Percentiles rank a stretch among this genome's conserved stretches.
Evolutionary conservation across 2,113 vertebrate species (phyloP).

Genomic region (Toxotes chatareus): DNA sequence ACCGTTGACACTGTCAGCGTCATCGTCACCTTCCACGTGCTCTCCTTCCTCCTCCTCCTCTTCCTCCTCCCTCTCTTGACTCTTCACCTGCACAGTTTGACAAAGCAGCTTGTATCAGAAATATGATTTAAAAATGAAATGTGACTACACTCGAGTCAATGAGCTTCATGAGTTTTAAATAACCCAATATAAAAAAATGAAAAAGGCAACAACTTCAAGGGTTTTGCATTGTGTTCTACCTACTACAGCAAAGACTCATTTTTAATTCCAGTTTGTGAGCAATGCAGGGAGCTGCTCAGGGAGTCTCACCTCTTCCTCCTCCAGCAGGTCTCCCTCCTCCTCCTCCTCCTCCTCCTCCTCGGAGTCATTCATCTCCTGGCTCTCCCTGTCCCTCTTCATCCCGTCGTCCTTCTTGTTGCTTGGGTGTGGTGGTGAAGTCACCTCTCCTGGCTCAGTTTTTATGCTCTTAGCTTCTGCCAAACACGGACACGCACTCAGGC

Average conservation of each 20-base stretch:
- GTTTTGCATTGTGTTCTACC: too few species aligned
- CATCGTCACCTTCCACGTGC: slow-evolving; percentile 80
- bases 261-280: too few species aligned
- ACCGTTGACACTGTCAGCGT: slow-evolving; percentile 80
- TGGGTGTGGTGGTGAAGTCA: slow-evolving; percentile 76
- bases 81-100: slow-evolving; percentile 72
- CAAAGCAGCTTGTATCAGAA: not conserved
- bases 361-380: slow-evolving; percentile 86
- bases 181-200: too few species aligned
- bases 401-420: slow-evolving; percentile 86
- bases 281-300: not conserved
- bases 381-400: slow-evolving; percentile 82
- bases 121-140: not conserved
- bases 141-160: not conserved
- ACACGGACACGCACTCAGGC: not conserved
- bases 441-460: slow-evolving; percentile 81
- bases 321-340: slow-evolving; percentile 85
- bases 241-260: too few species aligned
- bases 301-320: slow-evolving; percentile 81
- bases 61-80: slow-evolving; percentile 81
- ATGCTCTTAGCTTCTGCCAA: slow-evolving; percentile 82
- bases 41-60: slow-evolving; percentile 86
- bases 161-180: too few species aligned
- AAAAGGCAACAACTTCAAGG: too few species aligned
- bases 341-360: slow-evolving; percentile 87